These are phyloP conservation scores for Colinus virginianus DNA, from an alignment of 2,113 vertebrate species.

Conservation along the genomic window DNA sequence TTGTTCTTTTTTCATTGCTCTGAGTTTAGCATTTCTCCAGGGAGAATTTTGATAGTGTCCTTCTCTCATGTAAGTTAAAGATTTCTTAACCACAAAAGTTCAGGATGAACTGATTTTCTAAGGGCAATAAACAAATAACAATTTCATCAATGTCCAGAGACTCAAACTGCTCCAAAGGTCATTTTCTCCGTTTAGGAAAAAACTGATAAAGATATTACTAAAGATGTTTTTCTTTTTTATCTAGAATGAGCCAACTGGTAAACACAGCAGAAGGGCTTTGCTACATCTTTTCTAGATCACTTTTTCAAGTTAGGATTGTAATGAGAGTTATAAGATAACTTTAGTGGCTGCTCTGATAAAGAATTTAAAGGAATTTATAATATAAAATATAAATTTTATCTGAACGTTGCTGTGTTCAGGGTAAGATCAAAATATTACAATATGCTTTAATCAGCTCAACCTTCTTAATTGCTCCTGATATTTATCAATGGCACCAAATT, in stretches of 20 bases:
- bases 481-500: neutral
- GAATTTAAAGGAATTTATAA: neutral
- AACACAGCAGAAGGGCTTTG: neutral
- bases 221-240: neutral
- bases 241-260: neutral
- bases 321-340: neutral
- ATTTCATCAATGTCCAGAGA: neutral
- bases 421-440: neutral
- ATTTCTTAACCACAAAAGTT: neutral
- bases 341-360: neutral
- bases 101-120: neutral
- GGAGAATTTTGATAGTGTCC: neutral
- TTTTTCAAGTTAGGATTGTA: neutral
- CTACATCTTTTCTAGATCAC: neutral
- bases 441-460: neutral
- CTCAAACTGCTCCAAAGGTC: constrained; percentile 4
- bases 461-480: neutral
- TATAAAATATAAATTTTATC: neutral
- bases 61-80: neutral
- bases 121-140: neutral
- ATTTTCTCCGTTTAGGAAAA: neutral
- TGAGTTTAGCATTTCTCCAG: neutral
- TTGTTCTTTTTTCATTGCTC: neutral
- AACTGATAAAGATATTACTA: neutral
- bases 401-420: neutral